phyloP scores from a whole-genome alignment of 2,113 vertebrate genomes.

The Sylvia atricapilla region DNA sequence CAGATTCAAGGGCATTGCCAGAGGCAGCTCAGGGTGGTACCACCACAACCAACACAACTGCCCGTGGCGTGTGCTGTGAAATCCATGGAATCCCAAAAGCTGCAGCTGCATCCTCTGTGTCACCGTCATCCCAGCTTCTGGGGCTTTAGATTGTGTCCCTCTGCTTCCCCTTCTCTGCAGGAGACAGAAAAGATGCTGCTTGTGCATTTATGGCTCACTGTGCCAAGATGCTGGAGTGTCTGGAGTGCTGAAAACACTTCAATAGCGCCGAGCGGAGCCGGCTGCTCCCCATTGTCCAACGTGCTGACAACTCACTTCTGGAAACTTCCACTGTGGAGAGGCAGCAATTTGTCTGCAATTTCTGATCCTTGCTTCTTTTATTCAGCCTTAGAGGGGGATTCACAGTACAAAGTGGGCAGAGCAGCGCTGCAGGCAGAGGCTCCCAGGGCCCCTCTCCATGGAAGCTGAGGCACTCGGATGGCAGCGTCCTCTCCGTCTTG shows the following conservation, averaged over 20 bases:
- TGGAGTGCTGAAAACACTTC: not conserved
- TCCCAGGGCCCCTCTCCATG: fast-evolving
- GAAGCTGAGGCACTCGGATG: not conserved
- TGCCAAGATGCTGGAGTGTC: conserved; percentile 11
- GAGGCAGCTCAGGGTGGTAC: not conserved
- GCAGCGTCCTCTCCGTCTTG: not conserved
- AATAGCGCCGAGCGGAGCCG: not conserved
- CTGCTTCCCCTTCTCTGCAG: not conserved
- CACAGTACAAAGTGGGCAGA: not conserved
- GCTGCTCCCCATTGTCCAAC: not conserved
- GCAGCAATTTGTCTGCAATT: not conserved
- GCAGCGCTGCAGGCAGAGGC: not conserved
- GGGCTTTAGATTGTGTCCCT: not conserved
- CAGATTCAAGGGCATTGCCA: not conserved
- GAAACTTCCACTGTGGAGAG: not conserved
- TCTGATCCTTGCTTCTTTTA: not conserved
- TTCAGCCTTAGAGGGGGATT: not conserved
- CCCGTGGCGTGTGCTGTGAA: not conserved
- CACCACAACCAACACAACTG: not conserved
- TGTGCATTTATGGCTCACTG: not conserved
- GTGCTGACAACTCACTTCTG: conserved; percentile 32
- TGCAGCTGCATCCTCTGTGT: not conserved
- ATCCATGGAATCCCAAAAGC: not conserved
- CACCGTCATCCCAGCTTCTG: not conserved
- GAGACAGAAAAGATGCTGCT: conserved; percentile 14